Evolutionary conservation across 2,888 invertebrate species (phyloP), one percentile per base, ranked within the genome.

Genomic region (Pomacea canaliculata): DNA sequence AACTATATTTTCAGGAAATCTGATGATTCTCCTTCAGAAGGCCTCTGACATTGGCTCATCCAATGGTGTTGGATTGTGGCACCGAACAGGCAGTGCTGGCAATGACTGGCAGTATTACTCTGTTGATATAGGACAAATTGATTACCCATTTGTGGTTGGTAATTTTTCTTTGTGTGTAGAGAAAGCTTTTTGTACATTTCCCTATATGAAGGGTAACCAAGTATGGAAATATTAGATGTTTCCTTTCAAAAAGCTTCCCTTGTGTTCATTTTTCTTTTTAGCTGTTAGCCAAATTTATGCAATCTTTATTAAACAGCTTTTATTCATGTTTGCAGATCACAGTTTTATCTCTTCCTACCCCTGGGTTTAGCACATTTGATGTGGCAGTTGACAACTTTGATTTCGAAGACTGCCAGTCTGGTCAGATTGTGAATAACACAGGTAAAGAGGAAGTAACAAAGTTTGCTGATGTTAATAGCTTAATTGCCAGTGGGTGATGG

Each of bases 341-440:
- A 71, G 83, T 86, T 81, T 84, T 82, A 59, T 83, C 85, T 10
- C 63, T 83, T 60, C 86, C 86, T 8, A 73, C 79, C 78, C n/a
- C 75, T 71, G 19, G 66, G 75, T 71, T 65, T 27, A 80, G 80
- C 1, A 78, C 74, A 37, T 84, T 84, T 16, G 86, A 86, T 71
- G 83, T 87, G 77, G 88, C 87, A 18, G 77, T 88, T 68, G 88
- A 88, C 80, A 86, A 89, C 72, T 82, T 88, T 7, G 78, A 73
- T 3, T 88, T 88, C 73, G 70, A 82, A 7, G 84, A 87, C 79
- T 89, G 89, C 81, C 82, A 80, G 65, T 82, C 84, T 8, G 77
- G 78, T 12, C 63, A 78, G 49, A 78, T 84, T 12, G 82, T 83
- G 67, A 81, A 76, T 37, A 84, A 82, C 66, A 76, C 83, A 73